These are phyloP conservation scores for Heptranchias perlo DNA, from an alignment of 2,113 vertebrate genomes.

Conservation along the genomic window DNA sequence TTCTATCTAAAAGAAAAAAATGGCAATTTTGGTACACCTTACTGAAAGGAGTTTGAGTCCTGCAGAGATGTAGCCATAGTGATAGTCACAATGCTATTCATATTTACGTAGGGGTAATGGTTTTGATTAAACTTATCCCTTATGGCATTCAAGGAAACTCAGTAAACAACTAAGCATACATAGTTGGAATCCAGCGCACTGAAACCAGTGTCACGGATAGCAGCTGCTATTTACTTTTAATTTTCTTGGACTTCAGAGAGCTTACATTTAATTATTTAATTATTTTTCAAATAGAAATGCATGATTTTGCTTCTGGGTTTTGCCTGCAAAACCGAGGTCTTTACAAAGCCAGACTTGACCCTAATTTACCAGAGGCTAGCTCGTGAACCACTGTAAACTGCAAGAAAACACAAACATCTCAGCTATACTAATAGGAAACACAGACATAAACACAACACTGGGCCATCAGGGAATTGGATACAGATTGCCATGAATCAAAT, in stretches of 20 bases:
- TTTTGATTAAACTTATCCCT: slow-evolving; percentile 24
- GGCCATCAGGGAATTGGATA: background rate
- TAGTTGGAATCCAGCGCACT: background rate
- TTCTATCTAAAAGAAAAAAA: background rate
- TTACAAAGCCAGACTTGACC: background rate
- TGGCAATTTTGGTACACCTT: background rate
- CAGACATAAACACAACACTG: background rate
- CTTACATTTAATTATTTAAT: background rate
- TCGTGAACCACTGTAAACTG: background rate
- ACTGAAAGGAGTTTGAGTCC: background rate
- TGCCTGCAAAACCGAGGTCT: background rate
- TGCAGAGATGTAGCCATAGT: slow-evolving; percentile 6
- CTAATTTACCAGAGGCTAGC: background rate
- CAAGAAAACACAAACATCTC: background rate
- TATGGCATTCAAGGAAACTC: slow-evolving; percentile 2
- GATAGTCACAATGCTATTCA: background rate
- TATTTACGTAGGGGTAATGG: background rate
- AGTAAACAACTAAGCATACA: background rate
- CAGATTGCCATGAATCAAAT: background rate
- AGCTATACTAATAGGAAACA: background rate
- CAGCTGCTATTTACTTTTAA: slow-evolving; percentile 20
- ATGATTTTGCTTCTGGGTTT: background rate
- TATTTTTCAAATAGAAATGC: background rate
- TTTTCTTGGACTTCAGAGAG: slow-evolving; percentile 22
- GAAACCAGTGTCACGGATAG: background rate